Percentiles rank a stretch among this genome's conserved stretches.
phyloP scores from a whole-genome alignment of 2,888 invertebrate genomes.

The Heteropelma amictum region DNA sequence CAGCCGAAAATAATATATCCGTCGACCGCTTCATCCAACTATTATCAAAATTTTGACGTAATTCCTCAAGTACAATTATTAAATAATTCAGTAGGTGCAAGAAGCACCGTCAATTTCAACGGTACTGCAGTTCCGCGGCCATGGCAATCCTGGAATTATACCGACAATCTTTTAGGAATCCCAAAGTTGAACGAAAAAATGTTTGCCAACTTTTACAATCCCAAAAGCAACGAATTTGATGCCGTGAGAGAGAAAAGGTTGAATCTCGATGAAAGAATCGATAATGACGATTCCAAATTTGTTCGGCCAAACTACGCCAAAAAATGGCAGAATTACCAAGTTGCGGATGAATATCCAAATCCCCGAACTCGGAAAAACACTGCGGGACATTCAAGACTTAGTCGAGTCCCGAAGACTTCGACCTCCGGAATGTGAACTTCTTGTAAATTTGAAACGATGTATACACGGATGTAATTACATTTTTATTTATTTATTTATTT shows the following conservation, averaged over 20 bases:
- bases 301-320: conserved; percentile 60
- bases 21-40: neutral
- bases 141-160: conserved; percentile 29
- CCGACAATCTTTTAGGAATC: neutral
- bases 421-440: conserved; percentile 17
- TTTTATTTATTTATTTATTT: conserved; percentile 30
- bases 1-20: conserved; percentile 58
- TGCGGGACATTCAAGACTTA: conserved; percentile 3
- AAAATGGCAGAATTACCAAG: conserved; percentile 64
- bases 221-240: conserved; percentile 15
- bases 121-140: conserved; percentile 11
- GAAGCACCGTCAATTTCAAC: conserved; percentile 1
- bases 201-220: neutral
- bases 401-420: conserved; percentile 5
- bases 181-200: neutral
- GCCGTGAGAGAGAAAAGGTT: neutral
- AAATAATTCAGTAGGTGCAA: neutral
- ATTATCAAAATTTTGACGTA: conserved; percentile 2
- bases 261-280: neutral
- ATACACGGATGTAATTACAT: conserved; percentile 16
- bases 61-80: neutral
- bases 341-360: conserved; percentile 65
- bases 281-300: conserved; percentile 10
- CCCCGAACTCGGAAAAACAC: conserved; percentile 51
- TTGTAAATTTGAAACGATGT: neutral